Evolutionary conservation across 2,797 vertebrate species (phyloP), one percentile per base, ranked within the genome.

Genomic region (Sebastes minor): DNA sequence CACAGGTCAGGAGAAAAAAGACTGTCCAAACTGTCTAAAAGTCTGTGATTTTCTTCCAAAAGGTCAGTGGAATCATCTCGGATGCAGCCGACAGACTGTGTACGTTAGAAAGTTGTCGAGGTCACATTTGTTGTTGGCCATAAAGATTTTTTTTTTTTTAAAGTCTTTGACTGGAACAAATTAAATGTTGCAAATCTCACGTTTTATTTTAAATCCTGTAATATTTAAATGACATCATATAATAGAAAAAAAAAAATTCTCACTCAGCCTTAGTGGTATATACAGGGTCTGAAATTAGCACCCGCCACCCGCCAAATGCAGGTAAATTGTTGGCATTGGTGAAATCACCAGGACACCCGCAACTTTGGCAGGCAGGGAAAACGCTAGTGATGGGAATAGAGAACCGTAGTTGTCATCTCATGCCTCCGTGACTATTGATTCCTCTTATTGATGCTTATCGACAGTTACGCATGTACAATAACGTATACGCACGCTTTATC

Each of bases 1-100:
- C 12, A 2, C 76, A 30, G 89, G 85, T 90, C 81, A 86, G 61
- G 18, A 67, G 12, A 23, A 22, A 35, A 68, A n/a, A 64, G 80
- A 32, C 25, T 63, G 52, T 32, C 30, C 28, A 27, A 56, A 35
- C 57, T 80, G 75, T 71, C 42, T 8, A 23, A 77, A 42, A 77
- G 69, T 69, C 65, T 62, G 7, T n/a, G 35, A 32, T 27, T 74
- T 78, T 66, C 55, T 74, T 61, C 42, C 4, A 25, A 28, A 69
- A 83, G 69, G 81, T 83, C 57, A 68, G 30, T 14, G 74, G 16
- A 16, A 7, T 4, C 9, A 2, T 25, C 55, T 68, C n/a, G 22
- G 27, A 52, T 16, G 10, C 4, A 11, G 62, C 32, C 49, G 65
- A 57, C 38, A 53, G 55, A 30, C 32, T 16, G 23, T 13, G n/a